Conservation (phyloP, 1,140 invertebrate genomes). For the Palaemon carinicauda region DNA sequence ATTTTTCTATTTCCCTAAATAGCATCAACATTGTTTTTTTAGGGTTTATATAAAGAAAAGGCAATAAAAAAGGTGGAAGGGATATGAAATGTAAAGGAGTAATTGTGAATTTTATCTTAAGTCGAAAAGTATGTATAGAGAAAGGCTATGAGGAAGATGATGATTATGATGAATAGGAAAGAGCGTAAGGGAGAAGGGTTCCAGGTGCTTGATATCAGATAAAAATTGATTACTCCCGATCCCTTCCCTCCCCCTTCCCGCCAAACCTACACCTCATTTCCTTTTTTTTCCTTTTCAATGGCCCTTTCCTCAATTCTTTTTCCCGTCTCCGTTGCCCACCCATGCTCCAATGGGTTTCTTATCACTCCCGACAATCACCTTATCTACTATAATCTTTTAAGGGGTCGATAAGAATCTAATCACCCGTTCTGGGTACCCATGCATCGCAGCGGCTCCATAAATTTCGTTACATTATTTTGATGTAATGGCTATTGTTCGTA, state of each 20-base stretch:
- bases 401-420: not conserved
- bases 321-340: not conserved
- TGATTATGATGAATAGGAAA: too few relatives aligned
- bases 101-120: not conserved
- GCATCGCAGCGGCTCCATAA: constrained; percentile 8
- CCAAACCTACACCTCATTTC: too few relatives aligned
- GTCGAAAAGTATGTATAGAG: not conserved
- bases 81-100: not conserved
- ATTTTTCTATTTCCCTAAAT: too few relatives aligned
- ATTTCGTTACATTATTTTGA: constrained; percentile 33
- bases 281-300: not conserved
- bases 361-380: constrained; percentile 21
- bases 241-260: too few relatives aligned
- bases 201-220: too few relatives aligned
- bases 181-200: too few relatives aligned
- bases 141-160: too few relatives aligned
- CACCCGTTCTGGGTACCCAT: not conserved
- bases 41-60: not conserved
- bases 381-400: constrained; percentile 11
- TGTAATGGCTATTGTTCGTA: constrained; percentile 28
- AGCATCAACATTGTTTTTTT: too few relatives aligned
- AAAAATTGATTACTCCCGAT: too few relatives aligned
- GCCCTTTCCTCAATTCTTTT: not conserved
- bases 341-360: constrained; percentile 2
- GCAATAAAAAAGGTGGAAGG: not conserved